phyloP scores from a whole-genome alignment of 2,888 invertebrate genomes.

The Ctenicera cuprea region DNA sequence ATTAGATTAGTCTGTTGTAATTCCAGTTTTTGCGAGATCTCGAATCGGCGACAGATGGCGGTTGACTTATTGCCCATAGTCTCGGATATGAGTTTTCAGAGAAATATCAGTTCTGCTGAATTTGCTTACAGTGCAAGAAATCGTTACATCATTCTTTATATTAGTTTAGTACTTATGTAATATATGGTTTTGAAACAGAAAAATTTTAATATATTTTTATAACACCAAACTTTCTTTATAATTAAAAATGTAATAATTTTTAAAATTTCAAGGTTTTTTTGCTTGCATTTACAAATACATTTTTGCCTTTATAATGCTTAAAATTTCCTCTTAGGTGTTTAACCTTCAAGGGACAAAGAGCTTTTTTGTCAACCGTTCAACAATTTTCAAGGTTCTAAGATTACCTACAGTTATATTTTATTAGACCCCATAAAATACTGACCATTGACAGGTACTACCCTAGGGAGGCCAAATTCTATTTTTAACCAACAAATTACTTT shows the following conservation, averaged over 20 bases:
- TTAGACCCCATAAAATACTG: conserved; percentile 44
- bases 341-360: conserved; percentile 32
- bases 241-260: too few relatives aligned
- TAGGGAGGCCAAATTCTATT: conserved; percentile 28
- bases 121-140: conserved; percentile 46
- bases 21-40: conserved; percentile 68
- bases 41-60: conserved; percentile 70
- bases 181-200: not conserved
- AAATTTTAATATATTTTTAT: too few relatives aligned
- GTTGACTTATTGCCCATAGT: conserved; percentile 68
- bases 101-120: conserved; percentile 46
- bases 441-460: conserved; percentile 43
- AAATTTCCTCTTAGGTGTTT: not conserved
- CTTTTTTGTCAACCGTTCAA: conserved; percentile 25
- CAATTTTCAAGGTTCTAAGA: conserved; percentile 34
- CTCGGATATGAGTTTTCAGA: conserved; percentile 56
- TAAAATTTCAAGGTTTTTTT: not conserved
- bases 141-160: conserved; percentile 39
- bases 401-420: conserved; percentile 44
- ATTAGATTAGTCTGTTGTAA: conserved; percentile 72
- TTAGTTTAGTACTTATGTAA: conserved; percentile 27
- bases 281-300: not conserved
- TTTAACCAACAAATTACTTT: conserved; percentile 29
- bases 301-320: not conserved
- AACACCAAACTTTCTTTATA: too few relatives aligned